Evolutionary conservation across 2,888 invertebrate species (phyloP).

Genomic region (Argyra leucocephala): DNA sequence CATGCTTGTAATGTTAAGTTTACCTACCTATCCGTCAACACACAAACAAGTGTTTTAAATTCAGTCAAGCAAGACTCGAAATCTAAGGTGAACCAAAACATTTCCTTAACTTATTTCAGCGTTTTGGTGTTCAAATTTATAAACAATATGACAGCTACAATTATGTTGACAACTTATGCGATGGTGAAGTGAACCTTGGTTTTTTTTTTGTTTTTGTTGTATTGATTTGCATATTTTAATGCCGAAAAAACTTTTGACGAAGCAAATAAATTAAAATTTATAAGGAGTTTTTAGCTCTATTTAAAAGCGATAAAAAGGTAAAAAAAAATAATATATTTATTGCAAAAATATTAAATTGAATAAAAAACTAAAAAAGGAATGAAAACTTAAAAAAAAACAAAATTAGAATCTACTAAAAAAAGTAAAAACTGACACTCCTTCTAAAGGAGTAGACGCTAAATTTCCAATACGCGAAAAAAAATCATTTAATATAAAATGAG

Average conservation of each 20-base stretch:
- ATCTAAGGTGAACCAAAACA: no score
- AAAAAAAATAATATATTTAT: neutral
- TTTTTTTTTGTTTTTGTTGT: constrained; percentile 2
- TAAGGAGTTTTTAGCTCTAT: neutral
- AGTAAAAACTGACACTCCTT: neutral
- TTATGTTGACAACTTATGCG: neutral
- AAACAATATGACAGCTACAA: neutral
- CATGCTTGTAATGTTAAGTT: no score
- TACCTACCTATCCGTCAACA: no score
- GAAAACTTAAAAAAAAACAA: neutral
- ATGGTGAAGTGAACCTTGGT: no score
- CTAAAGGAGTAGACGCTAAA: constrained; percentile 2
- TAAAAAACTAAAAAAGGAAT: neutral
- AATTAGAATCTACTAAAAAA: neutral
- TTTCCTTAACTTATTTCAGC: neutral
- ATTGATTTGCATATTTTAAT: constrained; percentile 1
- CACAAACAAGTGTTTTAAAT: no score
- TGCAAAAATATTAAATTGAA: neutral
- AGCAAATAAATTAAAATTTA: neutral
- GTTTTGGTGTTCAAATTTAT: neutral
- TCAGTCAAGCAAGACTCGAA: no score
- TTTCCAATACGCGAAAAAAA: neutral
- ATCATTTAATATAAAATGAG: neutral
- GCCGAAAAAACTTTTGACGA: neutral
- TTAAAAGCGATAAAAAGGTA: neutral